Evolutionary conservation across 1,140 invertebrate genomes (phyloP), one percentile per base, ranked within the genome.

Genomic region (Sarcophaga bullata): DNA sequence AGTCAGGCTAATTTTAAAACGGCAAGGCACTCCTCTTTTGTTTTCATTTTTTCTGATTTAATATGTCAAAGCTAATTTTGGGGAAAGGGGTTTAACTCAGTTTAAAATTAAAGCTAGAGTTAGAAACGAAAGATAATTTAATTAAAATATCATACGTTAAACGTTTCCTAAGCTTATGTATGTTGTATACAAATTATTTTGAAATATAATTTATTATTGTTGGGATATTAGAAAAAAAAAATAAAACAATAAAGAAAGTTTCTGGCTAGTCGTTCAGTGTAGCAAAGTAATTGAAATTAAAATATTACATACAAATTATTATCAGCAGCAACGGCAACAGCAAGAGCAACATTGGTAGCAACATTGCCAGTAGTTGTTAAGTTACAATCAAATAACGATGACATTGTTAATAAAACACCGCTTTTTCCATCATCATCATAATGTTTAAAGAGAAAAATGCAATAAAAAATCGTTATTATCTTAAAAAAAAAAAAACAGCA

Each of bases 11-110:
- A 48, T 19, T n/a, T 50, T 78, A 46, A 46, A 46, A 46, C n/a
- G 19, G 17, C 48, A 78, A 52, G 75, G 75, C 75, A 78, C 75
- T 78, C 75, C 75, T 78, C 48, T 78, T 49, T 78, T 52, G 73
- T 7, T 52, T 52, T 49, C 10, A 6, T 52, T 8, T 78, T 52
- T 49, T 15, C 25, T 52, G 19, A 8, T 78, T 78, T 17, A 25
- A 78, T 78, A 78, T 78, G 75, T 78, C 75, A 78, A 78, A 78
- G 75, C 25, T 78, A 68, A 68, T 37, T 19, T 37, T 1, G 25
- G 25, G 62, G 62, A 17, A 68, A 17, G n/a, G 62, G 10, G 19
- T 10, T 9, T 17, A 62, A 62, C n/a, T 9, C 19, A 68, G 62
- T 25, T 68, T 58, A n/a, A 15, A 58, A 58, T 15, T 37, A 37